phyloP scores from a whole-genome alignment of 2,113 vertebrate genomes.

The Microtus richardsoni region DNA sequence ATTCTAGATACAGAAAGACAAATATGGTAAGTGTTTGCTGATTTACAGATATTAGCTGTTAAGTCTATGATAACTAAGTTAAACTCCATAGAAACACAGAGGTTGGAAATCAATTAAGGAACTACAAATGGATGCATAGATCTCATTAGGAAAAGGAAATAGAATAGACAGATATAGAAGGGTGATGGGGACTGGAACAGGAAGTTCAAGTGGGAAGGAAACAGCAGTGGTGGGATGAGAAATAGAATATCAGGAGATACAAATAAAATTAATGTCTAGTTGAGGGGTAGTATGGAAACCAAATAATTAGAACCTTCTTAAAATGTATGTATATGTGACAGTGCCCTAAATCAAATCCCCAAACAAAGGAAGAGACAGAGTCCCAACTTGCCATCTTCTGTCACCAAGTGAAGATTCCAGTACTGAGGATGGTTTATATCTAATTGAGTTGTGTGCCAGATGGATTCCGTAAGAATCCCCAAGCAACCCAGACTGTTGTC shows the following conservation, averaged over 20 bases:
- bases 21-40: not conserved
- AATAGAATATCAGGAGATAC: not conserved
- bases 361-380: not conserved
- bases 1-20: not conserved
- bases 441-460: not conserved
- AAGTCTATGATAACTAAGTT: not conserved
- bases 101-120: not conserved
- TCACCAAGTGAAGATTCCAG: not conserved
- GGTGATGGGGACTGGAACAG: too few species aligned
- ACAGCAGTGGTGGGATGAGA: not conserved
- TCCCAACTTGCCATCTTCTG: not conserved
- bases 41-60: not conserved
- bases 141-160: not conserved
- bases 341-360: not conserved
- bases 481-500: too few species aligned
- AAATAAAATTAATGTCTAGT: not conserved
- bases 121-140: fast-evolving
- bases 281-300: not conserved
- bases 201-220: not conserved
- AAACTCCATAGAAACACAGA: not conserved
- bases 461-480: not conserved
- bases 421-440: not conserved
- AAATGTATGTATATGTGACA: not conserved
- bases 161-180: not conserved
- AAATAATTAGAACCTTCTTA: not conserved